Percentiles rank a stretch among this genome's conserved stretches.
phyloP scores from a whole-genome alignment of 2,113 vertebrate species.

The Asarcornis scutulata region DNA sequence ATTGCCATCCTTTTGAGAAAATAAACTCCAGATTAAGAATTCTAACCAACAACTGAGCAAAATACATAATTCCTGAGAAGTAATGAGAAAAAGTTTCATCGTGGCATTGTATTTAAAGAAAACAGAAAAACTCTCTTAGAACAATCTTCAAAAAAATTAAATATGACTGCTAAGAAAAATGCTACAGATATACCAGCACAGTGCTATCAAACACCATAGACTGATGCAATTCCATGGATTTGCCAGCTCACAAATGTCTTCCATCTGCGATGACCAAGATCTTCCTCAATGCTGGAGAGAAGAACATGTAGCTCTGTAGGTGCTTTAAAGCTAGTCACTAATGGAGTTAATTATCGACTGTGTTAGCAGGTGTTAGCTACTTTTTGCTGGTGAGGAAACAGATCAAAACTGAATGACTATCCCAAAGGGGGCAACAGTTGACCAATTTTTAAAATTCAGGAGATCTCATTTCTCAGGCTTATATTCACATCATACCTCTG shows the following conservation, averaged over 20 bases:
- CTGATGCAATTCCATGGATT: rapidly evolving
- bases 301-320: rapidly evolving
- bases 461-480: not conserved
- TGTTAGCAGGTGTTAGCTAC: rapidly evolving
- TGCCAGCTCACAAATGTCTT: not conserved
- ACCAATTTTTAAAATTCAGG: not conserved
- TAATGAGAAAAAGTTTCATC: not conserved
- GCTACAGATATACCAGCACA: not conserved
- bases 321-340: not conserved
- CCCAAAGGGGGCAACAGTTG: slow-evolving; percentile 35
- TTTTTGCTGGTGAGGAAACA: not conserved
- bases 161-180: not conserved
- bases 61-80: not conserved
- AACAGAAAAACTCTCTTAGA: not conserved
- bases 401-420: not conserved
- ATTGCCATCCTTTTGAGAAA: not conserved
- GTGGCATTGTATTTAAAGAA: not conserved
- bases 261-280: too few relatives aligned
- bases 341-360: not conserved
- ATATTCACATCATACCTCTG: rapidly evolving
- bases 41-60: not conserved
- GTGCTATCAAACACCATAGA: rapidly evolving
- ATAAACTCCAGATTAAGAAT: not conserved
- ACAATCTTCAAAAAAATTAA: not conserved
- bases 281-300: not conserved